A percentile compares a stretch with the other conserved stretches of the same genome.
phyloP scores from a whole-genome alignment of 1,140 invertebrate species.

The Scaptomyza hsui region DNA sequence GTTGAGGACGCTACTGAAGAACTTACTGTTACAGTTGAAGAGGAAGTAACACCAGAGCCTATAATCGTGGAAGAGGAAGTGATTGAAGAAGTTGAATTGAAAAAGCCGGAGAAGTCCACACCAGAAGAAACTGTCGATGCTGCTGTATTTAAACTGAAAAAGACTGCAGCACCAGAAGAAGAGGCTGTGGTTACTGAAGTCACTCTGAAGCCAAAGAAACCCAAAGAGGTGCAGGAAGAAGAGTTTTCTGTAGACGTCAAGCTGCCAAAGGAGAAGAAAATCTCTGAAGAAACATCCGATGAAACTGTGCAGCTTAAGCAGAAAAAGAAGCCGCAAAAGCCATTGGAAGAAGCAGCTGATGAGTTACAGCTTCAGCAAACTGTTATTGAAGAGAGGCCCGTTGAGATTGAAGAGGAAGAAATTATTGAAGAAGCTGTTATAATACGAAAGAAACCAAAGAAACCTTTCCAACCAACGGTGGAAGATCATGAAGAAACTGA shows the following conservation, averaged over 20 bases:
- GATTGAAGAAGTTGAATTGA: conserved; percentile 65
- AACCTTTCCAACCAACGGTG: conserved; percentile 61
- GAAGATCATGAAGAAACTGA: conserved; percentile 78
- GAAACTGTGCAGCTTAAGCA: conserved; percentile 73
- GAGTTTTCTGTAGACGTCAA: conserved; percentile 77
- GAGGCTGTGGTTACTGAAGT: conserved; percentile 80
- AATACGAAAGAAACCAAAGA: conserved; percentile 77
- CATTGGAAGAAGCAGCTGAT: conserved; percentile 83
- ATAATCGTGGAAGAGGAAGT: conserved; percentile 64
- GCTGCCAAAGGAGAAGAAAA: conserved; percentile 59
- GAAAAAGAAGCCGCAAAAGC: conserved; percentile 82
- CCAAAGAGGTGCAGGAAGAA: conserved; percentile 71
- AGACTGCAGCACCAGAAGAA: conserved; percentile 60
- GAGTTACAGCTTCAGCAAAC: conserved; percentile 85
- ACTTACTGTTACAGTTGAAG: conserved; percentile 69
- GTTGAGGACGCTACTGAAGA: conserved; percentile 65
- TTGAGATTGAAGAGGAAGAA: conserved; percentile 84
- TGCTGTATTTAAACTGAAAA: conserved; percentile 60
- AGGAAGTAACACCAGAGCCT: conserved; percentile 65
- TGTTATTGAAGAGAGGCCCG: conserved; percentile 75
- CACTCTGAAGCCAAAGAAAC: conserved; percentile 75
- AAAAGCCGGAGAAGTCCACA: conserved; percentile 52
- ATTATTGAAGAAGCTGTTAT: conserved; percentile 76
- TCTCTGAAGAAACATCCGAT: conserved; percentile 70
- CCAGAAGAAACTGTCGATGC: conserved; percentile 54